Base-by-base conservation (phyloP, 2,888 invertebrate species). In the Nasonia oneida region DNA sequence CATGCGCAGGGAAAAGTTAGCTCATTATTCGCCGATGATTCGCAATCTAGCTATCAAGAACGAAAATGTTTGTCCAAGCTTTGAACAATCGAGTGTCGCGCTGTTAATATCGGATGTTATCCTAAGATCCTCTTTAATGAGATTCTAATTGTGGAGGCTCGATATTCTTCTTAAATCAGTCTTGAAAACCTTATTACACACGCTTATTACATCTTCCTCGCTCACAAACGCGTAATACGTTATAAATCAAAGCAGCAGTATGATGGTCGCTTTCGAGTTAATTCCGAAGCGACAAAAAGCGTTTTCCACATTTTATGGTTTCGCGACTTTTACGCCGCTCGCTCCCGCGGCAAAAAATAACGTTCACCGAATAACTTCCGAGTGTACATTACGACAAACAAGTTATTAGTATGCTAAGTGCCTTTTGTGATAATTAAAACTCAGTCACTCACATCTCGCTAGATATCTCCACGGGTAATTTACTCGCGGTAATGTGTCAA, bases 381-480 rank as follows among this genome's bases (percentile, higher is more conserved):
- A 81, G 85, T 77, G 42, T 37, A 47, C 14, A 47, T 50, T 73
- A 67, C 70, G 81, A 82, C 23, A 78, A 82, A 82, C 74, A 78
- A 73, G 80, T 70, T 84, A 76, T 81, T 85, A 78, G 73, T 64
- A 78, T 78, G 39, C n/a, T 57, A 64, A 81, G 64, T 33, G 53
- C 53, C n/a, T 70, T 29, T 29, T 29, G 23, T 85, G 33, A 67
- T 53, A 47, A 70, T 78, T 73, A 74, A 81, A 85, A 53, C 61
- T 57, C 76, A 76, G 10, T 57, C 71, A 53, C 37, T 85, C 50
- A 47, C n/a, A 61, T 75, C 39, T 80, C 47, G 18, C 75, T 76
- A 2, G n/a, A 47, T 75, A n/a, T 37, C 6, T 23, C 61, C 23
- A 1, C 57, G 12, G 61, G n/a, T 75, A 74, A 75, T 80, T 76